Conservation (phyloP, 2,888 invertebrate species). For the Kryphioiulus occultus region DNA sequence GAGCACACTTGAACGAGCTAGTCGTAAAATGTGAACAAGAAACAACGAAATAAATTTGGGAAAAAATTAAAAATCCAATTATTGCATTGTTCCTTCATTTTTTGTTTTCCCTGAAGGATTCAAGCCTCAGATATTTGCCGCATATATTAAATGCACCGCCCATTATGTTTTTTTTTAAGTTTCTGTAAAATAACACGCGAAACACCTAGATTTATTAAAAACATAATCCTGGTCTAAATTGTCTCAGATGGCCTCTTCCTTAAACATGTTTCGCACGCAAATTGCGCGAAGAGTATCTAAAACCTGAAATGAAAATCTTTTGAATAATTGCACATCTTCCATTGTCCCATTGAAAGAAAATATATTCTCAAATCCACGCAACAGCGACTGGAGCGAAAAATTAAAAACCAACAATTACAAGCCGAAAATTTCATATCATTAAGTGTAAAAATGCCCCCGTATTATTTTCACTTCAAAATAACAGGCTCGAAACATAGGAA, state of each 20-base stretch:
- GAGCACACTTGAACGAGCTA: too few species aligned
- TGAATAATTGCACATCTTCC: neutral
- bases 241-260: neutral
- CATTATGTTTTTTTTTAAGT: neutral
- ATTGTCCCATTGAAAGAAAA: neutral
- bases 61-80: neutral
- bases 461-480: slow-evolving; percentile 41
- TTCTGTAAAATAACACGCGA: neutral
- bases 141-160: neutral
- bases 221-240: neutral
- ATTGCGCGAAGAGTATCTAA: neutral
- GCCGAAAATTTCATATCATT: slow-evolving; percentile 42
- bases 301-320: neutral
- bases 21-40: neutral
- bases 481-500: neutral
- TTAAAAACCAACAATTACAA: slow-evolving; percentile 41
- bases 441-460: slow-evolving; percentile 45
- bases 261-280: neutral
- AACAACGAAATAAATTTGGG: neutral
- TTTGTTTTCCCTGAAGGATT: too few species aligned
- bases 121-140: neutral
- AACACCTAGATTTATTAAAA: slow-evolving; percentile 5
- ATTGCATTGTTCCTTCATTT: too few species aligned
- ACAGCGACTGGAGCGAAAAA: neutral
- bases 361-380: neutral